These are phyloP conservation scores for Drosophila longiperda DNA, from an alignment of 2,888 invertebrate species.

Conservation along the genomic window DNA sequence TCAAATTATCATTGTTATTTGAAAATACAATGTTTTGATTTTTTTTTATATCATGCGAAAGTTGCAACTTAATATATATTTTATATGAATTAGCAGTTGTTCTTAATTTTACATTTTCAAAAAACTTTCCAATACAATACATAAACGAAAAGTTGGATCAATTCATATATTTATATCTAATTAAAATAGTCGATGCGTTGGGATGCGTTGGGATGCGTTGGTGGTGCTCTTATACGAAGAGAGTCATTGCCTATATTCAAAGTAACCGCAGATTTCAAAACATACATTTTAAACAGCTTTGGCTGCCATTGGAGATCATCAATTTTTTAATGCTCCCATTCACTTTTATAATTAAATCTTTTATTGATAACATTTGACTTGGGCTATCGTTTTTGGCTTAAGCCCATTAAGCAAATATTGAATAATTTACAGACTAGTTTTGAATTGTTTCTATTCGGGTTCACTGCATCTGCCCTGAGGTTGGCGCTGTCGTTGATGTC, in stretches of 20 bases:
- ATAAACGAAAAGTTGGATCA: too few relatives aligned
- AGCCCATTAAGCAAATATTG: constrained; percentile 14
- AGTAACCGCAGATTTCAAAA: too few relatives aligned
- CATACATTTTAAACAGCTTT: too few relatives aligned
- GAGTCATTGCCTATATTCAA: too few relatives aligned
- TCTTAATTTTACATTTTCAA: background rate
- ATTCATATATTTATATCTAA: background rate
- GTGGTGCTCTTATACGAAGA: background rate
- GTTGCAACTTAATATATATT: background rate
- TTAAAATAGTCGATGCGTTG: background rate
- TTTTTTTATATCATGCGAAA: constrained; percentile 8
- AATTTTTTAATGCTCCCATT: too few relatives aligned
- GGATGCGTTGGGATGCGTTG: background rate
- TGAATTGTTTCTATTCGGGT: constrained; percentile 22
- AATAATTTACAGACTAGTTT: constrained; percentile 23
- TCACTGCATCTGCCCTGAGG: constrained; percentile 14
- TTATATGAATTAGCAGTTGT: background rate
- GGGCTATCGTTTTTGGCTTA: constrained; percentile 3
- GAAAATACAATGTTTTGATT: background rate
- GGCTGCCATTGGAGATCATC: too few relatives aligned
- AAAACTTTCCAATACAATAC: background rate
- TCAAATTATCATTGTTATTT: background rate
- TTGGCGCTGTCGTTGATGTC: constrained; percentile 7
- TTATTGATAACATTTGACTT: constrained; percentile 2
- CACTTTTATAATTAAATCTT: too few relatives aligned